Base-by-base conservation (phyloP, 2,888 invertebrate species). In the Scaptomyza cyrtandrae region DNA sequence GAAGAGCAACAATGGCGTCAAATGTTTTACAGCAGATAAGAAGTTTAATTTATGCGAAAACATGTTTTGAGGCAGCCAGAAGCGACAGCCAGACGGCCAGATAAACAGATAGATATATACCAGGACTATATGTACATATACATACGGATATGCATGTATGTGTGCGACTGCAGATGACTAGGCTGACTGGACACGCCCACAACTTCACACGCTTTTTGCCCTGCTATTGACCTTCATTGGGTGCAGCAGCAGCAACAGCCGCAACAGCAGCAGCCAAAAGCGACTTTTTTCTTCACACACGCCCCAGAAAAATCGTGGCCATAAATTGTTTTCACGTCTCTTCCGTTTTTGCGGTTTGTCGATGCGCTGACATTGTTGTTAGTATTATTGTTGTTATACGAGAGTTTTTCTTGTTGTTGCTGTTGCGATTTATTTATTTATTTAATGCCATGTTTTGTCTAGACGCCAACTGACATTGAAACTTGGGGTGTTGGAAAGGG, bases 41-140 rank as follows among this genome's bases (percentile, higher is more conserved):
- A 87, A 86, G 78, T 81, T 89, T 86, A 89, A 89, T 89, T 89
- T 89, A 89, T 89, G 89, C 89, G 89, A 86, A 88, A 86, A 82
- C 89, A 88, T 89, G 88, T 86, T 86, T 85, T 86, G 75, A 73
- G 78, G 72, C 71, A 72, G 63, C 71, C 68, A 55, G 61, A 55
- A 70, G 58, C 60, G 73, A 67, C 65, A 64, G 70, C 60, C 75
- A 78, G 70, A 75, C 78, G 33, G 49, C 19, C 79, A 70, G 75
- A 77, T 73, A 76, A 76, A 73, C 73, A 72, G 37, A 78, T 66
- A 72, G 45, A 53, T 54, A 64, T 60, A 55, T 54, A 43, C 31
- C 50, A 55, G 41, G 37, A 52, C 60, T 44, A 56, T 53, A 41
- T 33, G 9, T 43, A 33, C 19, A 19, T 2, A 39, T 37, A 50